Evolutionary conservation across 2,797 vertebrate genomes (phyloP).

Genomic region (Sebastolobus alascanus): DNA sequence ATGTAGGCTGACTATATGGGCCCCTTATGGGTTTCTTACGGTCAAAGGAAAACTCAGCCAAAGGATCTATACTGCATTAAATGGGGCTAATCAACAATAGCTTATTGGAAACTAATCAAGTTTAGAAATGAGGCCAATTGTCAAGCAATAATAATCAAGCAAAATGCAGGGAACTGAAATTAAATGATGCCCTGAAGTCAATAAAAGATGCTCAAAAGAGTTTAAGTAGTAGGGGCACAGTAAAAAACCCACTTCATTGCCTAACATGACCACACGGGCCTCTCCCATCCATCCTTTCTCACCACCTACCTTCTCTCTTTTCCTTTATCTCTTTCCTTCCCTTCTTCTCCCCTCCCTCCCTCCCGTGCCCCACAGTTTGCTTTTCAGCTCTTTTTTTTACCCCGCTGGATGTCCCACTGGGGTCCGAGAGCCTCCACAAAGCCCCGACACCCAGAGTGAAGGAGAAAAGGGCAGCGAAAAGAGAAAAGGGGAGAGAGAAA

Average conservation of each 20-base stretch:
- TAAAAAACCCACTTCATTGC: background rate
- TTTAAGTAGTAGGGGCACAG: background rate
- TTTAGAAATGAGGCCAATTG: background rate
- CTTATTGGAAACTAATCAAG: slow-evolving; percentile 12
- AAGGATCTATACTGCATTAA: background rate
- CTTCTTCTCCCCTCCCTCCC: slow-evolving; percentile 30
- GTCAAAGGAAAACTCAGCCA: background rate
- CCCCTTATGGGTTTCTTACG: background rate
- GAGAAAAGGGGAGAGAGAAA: slow-evolving; percentile 66
- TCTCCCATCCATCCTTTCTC: slow-evolving; percentile 14
- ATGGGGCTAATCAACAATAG: background rate
- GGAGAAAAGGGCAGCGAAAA: slow-evolving; percentile 68
- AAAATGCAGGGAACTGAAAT: background rate
- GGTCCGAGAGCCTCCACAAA: slow-evolving; percentile 74
- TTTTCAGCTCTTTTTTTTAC: slow-evolving; percentile 62
- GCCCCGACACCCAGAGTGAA: slow-evolving; percentile 71
- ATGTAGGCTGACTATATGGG: background rate
- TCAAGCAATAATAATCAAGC: background rate
- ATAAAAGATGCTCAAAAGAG: background rate
- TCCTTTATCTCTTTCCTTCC: background rate
- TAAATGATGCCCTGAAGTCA: background rate
- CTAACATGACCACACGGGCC: background rate
- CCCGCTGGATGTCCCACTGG: slow-evolving; percentile 65
- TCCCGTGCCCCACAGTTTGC: slow-evolving; percentile 66
- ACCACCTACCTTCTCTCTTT: background rate